A percentile compares a stretch with the other conserved stretches of the same genome.
Conservation (phyloP, 2,888 invertebrate species). For the Rotaria magnacalcarata region DNA sequence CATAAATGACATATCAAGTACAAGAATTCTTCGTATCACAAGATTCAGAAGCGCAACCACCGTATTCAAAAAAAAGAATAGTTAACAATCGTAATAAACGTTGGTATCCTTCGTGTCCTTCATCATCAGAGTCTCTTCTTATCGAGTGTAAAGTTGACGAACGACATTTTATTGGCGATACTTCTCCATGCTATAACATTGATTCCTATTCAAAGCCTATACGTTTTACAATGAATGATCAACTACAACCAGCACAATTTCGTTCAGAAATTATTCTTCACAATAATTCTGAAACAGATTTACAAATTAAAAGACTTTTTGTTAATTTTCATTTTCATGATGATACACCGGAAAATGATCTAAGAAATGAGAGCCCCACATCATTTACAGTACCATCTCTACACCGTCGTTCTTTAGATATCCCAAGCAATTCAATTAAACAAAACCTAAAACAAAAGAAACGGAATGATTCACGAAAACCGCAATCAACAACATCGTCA, state of each 20-base stretch:
- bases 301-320: not conserved
- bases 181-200: not conserved
- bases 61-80: not conserved
- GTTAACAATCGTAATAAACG: too few relatives aligned
- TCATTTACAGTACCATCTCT: not conserved
- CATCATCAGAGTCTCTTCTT: not conserved
- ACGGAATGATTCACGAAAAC: not conserved
- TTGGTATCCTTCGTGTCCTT: not conserved
- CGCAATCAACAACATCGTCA: not conserved
- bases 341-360: not conserved
- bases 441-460: not conserved
- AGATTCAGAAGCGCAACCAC: too few relatives aligned
- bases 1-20: too few relatives aligned
- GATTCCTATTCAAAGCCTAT: not conserved
- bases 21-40: too few relatives aligned
- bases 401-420: not conserved
- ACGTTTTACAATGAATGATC: not conserved
- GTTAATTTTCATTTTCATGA: not conserved
- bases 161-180: not conserved
- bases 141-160: slow-evolving; percentile 2
- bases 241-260: not conserved
- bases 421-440: not conserved
- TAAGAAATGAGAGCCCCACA: not conserved
- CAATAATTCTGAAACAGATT: not conserved
- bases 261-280: slow-evolving; percentile 5